Evolutionary conservation across 2,888 invertebrate genomes (phyloP), one percentile per base, ranked within the genome.

Genomic region (Ichneumoninae sp.): DNA sequence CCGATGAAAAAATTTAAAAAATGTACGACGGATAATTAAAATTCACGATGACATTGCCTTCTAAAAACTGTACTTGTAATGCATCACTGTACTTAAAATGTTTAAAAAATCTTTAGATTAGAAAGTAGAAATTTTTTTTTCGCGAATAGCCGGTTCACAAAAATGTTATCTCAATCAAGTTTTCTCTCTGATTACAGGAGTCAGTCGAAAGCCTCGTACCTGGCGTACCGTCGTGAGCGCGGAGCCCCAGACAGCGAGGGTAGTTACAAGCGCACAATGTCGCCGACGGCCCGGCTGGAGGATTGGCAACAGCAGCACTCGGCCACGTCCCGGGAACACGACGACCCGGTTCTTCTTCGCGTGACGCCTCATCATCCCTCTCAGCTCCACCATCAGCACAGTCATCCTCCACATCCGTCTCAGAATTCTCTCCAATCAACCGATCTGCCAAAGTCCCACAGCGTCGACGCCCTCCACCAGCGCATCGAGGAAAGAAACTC

Each of bases 141-240:
- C 16, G 6, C 13, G 33, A 30, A 33, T 33, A 16, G 5, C 2
- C 33, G n/a, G 30, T 16, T 16, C 30, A 30, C 33, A 63, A 63
- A 6, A 63, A 19, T 47, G 1, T 13, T n/a, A 33, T 30, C 10
- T 26, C 13, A 70, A 70, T 66, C 36, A 5, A 68, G 73, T 74
- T 78, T 83, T 81, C n/a, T 16, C 69, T 63, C 88, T 88, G 83
- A 90, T 91, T 95, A 22, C 95, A 97, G 97, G 94, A 96, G 96
- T 91, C 96, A 96, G 92, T 97, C 97, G 75, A 97, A 97, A 94
- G 96, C 96, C 87, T 96, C 97, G 81, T 97, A 97, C 93, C 94
- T 97, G 94, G 96, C 96, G n/a, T 95, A 95, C 86, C 95, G 96
- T 57, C 95, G 96, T 78, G 96, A 96, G 91, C 95, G 96, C 85